Percentiles rank a stretch among this genome's conserved stretches.
Conservation (phyloP, 2,888 invertebrate species). For the Drosophila mayaguana region DNA sequence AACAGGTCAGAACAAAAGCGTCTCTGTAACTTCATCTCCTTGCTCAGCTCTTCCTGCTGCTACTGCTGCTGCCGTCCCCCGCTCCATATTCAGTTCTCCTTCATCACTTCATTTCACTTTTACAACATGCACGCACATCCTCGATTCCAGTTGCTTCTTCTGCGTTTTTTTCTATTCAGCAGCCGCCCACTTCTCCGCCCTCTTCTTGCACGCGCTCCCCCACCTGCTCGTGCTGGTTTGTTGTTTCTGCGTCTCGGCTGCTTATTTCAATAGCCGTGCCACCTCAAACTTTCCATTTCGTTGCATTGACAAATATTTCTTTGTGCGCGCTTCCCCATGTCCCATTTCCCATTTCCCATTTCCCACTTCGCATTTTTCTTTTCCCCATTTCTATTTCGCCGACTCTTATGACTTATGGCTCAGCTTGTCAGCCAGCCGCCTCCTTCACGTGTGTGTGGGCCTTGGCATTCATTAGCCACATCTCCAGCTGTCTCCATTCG, state of each 20-base stretch:
- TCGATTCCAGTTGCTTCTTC: slow-evolving; percentile 39
- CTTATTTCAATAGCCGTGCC: slow-evolving; percentile 56
- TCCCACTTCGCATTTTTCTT: background rate
- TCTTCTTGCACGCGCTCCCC: background rate
- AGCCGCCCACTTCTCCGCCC: background rate
- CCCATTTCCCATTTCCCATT: slow-evolving; percentile 3
- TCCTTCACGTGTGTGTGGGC: slow-evolving; percentile 7
- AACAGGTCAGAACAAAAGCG: slow-evolving; percentile 58
- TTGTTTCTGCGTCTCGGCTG: slow-evolving; percentile 27
- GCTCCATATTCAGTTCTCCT: slow-evolving; percentile 4
- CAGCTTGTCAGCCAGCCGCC: slow-evolving; percentile 14
- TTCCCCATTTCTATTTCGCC: background rate
- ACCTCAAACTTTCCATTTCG: slow-evolving; percentile 75
- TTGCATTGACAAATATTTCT: slow-evolving; percentile 73
- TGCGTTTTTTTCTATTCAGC: slow-evolving; percentile 28
- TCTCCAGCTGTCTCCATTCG: slow-evolving; percentile 4
- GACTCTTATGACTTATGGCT: slow-evolving; percentile 8
- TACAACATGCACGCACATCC: slow-evolving; percentile 59
- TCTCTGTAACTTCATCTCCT: slow-evolving; percentile 24
- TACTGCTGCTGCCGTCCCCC: background rate
- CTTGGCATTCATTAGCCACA: slow-evolving; percentile 74
- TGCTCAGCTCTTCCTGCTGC: background rate
- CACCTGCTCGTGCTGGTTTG: slow-evolving; percentile 14
- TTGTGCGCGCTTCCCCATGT: slow-evolving; percentile 38
- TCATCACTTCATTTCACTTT: slow-evolving; percentile 72